Conservation (phyloP, 1,140 invertebrate genomes). For the honey bee (Apis mellifera) region Amel_HAv3.1 CM009944.2:6012001-6012500, state of each 20-base stretch:
- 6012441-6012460: neutral
- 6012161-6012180: neutral
- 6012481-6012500: neutral
- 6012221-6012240: neutral
- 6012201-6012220: neutral
- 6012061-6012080: neutral
- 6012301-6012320: neutral
- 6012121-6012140: neutral
- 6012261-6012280: neutral
- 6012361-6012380: neutral
- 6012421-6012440: neutral
- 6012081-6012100: neutral
- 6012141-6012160: neutral
- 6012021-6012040: neutral
- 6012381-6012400: neutral
- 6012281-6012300: neutral
- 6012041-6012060: neutral
- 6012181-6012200: neutral
- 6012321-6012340: neutral
- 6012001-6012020: neutral
- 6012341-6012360: too few relatives aligned
- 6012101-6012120: neutral
- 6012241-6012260: neutral
- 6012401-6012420: slow-evolving; percentile 23
- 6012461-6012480: neutral